Evolutionary conservation across 2,797 vertebrate genomes (phyloP), one percentile per base, ranked within the genome.

Genomic region (Schizothorax lantsangensis): DNA sequence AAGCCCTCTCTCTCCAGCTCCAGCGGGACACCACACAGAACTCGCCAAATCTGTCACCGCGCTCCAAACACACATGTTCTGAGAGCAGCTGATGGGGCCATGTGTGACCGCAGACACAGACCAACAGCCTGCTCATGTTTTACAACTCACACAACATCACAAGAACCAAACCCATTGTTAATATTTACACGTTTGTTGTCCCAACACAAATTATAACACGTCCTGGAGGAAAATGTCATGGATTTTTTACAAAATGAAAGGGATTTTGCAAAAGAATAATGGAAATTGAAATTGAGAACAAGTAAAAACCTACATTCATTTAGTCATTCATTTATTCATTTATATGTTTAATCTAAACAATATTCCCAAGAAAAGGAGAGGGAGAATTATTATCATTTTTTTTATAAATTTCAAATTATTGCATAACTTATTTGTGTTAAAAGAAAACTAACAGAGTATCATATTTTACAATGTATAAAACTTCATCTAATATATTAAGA

Each of bases 1-100:
- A 74, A 79, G 86, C 59, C 81, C 33, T 68, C 72, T 74, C 69
- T 23, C 26, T 38, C 49, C n/a, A n/a, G 71, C 66, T 85, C 72
- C 79, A 82, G 72, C 87, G 57, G 79, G 80, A 84, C 77, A 52
- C 79, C 84, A 75, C 69, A 72, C 83, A 59, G 54, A 57, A 66
- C 36, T 52, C 6, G 81, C 86, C 47, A 49, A 78, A 78, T 84
- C 64, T 52, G 72, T 52, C 75, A 30, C 43, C 15, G 17, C 36
- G 8, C 3, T 79, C 54, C 78, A 79, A 62, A 43, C 78, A 62
- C 77, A 79, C 78, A 79, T 43, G 38, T 62, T 43, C 33, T 77
- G 40, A 73, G 52, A 84, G 64, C 72, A 23, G 62, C 59, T 81
- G 59, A 81, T 3, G 62, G 26, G 62, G 23, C 57, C 43, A 81